Base-by-base conservation (phyloP, 2,888 invertebrate species). In the Hirudinaria manillensis region DNA sequence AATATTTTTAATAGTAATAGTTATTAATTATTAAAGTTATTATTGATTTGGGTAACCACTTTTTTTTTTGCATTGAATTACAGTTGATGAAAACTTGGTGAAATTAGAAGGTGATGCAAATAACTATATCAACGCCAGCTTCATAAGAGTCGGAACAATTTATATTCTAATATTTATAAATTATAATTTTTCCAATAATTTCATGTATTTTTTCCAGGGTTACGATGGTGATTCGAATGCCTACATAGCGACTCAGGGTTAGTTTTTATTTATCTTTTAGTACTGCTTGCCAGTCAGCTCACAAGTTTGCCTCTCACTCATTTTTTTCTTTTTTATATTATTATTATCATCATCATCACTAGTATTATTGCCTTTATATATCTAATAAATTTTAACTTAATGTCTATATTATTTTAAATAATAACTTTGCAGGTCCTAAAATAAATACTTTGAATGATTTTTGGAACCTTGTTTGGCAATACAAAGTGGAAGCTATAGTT, bases 231-330 rank as follows among this genome's bases (percentile, higher is more conserved):
- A 68, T 29, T 10, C 32, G 34, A 68, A 36, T 2, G 19, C 36
- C 6, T 68, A 68, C 32, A 68, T 68, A 34, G 68, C 68, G 7
- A 68, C 68, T 24, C 68, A 68, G n/a, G 61, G 61, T 61, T 61
- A 27, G 61, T 24, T 61, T 61, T 2, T 4, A 4, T n/a, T n/a
- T n/a, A n/a, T n/a, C n/a, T n/a, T n/a, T n/a, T n/a, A n/a, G n/a
- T n/a, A n/a, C n/a, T n/a, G n/a, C n/a, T n/a, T n/a, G n/a, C n/a
- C n/a, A n/a, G n/a, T n/a, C n/a, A n/a, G n/a, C n/a, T n/a, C n/a
- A n/a, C n/a, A n/a, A n/a, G n/a, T n/a, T n/a, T n/a, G n/a, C n/a
- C n/a, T n/a, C n/a, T n/a, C n/a, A n/a, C n/a, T n/a, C n/a, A n/a
- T n/a, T n/a, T n/a, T n/a, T n/a, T n/a, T n/a, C n/a, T n/a, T n/a